phyloP scores from a whole-genome alignment of 2,797 vertebrate species.

The Eulemur mongoz region DNA sequence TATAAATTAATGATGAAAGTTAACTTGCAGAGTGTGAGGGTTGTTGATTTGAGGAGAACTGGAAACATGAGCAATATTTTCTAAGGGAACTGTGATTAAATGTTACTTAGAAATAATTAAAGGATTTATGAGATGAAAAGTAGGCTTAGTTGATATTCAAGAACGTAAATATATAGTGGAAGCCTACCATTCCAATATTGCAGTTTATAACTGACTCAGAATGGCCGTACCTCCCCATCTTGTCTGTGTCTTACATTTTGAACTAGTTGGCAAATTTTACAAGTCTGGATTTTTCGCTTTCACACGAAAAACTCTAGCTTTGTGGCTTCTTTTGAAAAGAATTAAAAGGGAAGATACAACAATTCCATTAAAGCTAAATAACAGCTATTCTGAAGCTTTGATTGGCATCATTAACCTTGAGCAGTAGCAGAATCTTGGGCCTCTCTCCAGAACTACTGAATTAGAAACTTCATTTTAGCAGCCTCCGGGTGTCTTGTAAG shows the following conservation, averaged over 20 bases:
- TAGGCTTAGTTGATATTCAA: neutral
- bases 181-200: neutral
- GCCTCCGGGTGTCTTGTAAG: neutral
- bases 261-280: neutral
- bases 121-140: neutral
- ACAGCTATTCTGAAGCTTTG: neutral
- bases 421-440: accelerated
- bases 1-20: neutral
- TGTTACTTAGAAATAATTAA: neutral
- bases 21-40: neutral
- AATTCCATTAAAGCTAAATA: neutral
- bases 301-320: neutral
- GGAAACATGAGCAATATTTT: neutral
- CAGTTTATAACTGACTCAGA: neutral
- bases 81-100: neutral
- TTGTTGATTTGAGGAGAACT: neutral
- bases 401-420: neutral
- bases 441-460: neutral
- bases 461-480: neutral
- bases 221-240: neutral
- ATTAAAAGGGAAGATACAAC: neutral
- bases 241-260: neutral
- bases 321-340: neutral
- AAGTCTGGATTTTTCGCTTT: neutral
- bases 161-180: accelerated